phyloP scores from a whole-genome alignment of 2,113 vertebrate genomes.

The Myxocyprinus asiaticus region DNA sequence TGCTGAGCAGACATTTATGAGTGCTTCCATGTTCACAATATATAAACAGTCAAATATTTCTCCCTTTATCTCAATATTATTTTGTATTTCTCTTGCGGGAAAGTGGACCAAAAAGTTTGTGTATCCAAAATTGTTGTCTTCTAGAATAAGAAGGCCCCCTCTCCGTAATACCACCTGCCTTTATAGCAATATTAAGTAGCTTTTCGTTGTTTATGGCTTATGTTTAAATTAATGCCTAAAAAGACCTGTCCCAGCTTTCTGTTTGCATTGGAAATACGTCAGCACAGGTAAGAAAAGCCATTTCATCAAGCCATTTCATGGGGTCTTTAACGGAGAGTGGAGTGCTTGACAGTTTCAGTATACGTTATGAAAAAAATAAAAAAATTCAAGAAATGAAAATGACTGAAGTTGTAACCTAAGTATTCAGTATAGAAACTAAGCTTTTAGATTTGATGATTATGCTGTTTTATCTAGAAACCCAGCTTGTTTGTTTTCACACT shows the following conservation, averaged over 20 bases:
- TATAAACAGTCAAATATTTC: too few relatives aligned
- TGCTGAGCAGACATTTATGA: too few relatives aligned
- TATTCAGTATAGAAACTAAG: background rate
- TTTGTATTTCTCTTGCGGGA: too few relatives aligned
- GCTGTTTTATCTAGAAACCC: slow-evolving; percentile 25
- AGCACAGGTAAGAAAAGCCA: background rate
- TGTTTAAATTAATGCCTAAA: too few relatives aligned
- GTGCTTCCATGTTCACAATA: too few relatives aligned
- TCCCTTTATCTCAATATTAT: too few relatives aligned
- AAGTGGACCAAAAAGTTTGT: too few relatives aligned
- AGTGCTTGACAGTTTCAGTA: background rate
- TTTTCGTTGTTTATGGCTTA: too few relatives aligned
- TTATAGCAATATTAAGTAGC: too few relatives aligned
- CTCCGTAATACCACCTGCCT: background rate
- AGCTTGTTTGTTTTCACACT: slow-evolving; percentile 38
- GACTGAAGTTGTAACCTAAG: background rate
- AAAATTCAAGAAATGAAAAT: background rate
- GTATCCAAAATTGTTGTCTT: too few relatives aligned
- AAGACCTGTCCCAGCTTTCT: background rate
- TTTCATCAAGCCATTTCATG: background rate
- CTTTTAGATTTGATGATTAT: background rate
- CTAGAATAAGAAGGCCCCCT: background rate
- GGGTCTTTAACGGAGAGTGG: background rate
- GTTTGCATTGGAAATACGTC: background rate
- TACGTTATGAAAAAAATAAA: background rate